These are phyloP conservation scores for Brevimyrus niger DNA, from an alignment of 2,113 vertebrate genomes.

Conservation along the genomic window DNA sequence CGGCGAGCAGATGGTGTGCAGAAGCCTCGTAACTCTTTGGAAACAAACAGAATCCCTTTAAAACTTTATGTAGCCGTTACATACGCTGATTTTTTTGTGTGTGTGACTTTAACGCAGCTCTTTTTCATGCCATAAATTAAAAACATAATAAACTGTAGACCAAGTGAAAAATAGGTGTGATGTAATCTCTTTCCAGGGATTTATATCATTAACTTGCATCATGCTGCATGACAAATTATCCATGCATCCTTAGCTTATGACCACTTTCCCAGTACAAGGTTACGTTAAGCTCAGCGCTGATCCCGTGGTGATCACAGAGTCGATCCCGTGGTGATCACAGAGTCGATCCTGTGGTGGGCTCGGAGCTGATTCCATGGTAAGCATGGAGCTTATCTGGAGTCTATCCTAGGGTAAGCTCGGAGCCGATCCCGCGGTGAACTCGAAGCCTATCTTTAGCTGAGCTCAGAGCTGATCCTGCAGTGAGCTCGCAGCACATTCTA, in stretches of 20 bases:
- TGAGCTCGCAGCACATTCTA: too few relatives aligned
- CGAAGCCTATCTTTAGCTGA: too few relatives aligned
- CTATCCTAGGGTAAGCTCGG: not conserved
- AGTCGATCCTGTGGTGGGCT: too few relatives aligned
- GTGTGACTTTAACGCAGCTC: not conserved
- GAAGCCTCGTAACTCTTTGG: not conserved
- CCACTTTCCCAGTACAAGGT: not conserved
- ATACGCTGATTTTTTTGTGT: not conserved
- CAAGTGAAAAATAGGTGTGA: not conserved
- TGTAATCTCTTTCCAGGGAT: not conserved
- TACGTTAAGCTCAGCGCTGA: not conserved
- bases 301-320: not conserved
- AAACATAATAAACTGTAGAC: not conserved
- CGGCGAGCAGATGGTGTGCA: not conserved
- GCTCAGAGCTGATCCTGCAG: too few relatives aligned
- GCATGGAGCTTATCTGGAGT: too few relatives aligned
- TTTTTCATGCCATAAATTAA: not conserved
- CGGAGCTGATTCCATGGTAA: not conserved
- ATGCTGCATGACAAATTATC: not conserved
- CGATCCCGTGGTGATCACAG: rapidly evolving
- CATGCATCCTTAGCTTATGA: not conserved
- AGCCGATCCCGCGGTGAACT: not conserved
- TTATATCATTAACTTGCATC: not conserved
- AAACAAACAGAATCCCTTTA: not conserved
- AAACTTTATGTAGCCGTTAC: not conserved